Evolutionary conservation across 2,797 vertebrate species (phyloP).

Genomic region (Sebastes variabilis): DNA sequence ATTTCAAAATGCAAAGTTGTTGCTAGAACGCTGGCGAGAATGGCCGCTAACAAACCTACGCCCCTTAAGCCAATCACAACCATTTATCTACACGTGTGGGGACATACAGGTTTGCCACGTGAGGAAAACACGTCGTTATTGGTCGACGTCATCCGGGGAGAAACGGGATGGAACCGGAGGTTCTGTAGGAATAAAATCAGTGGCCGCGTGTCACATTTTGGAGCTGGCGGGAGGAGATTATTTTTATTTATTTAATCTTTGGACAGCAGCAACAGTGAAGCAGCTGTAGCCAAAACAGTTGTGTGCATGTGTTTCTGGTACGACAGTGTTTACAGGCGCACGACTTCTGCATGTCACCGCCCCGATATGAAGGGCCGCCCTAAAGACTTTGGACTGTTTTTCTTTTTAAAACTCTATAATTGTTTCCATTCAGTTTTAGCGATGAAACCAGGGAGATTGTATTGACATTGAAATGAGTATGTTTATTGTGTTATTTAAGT

Average conservation of each 20-base stretch:
- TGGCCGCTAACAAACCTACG: background rate
- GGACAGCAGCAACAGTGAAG: background rate
- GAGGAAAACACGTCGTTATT: background rate
- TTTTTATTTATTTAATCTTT: too few relatives aligned
- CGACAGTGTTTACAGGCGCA: background rate
- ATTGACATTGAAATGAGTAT: background rate
- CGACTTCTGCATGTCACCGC: background rate
- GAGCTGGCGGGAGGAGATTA: too few relatives aligned
- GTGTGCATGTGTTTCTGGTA: background rate
- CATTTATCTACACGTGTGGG: background rate
- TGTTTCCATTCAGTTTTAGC: too few relatives aligned
- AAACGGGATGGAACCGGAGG: background rate
- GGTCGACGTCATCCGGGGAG: background rate
- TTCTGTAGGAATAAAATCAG: background rate
- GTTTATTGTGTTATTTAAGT: background rate
- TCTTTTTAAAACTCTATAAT: too few relatives aligned
- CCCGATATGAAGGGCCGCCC: background rate
- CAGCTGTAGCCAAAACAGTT: background rate
- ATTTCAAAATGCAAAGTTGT: too few relatives aligned
- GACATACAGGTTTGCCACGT: background rate
- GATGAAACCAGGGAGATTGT: too few relatives aligned
- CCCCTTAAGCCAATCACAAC: background rate
- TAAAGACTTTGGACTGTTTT: background rate
- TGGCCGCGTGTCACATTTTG: too few relatives aligned
- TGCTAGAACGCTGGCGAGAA: too few relatives aligned